Base-by-base conservation (phyloP, 2,888 invertebrate species). In the Pristionchus exspectatus region DNA sequence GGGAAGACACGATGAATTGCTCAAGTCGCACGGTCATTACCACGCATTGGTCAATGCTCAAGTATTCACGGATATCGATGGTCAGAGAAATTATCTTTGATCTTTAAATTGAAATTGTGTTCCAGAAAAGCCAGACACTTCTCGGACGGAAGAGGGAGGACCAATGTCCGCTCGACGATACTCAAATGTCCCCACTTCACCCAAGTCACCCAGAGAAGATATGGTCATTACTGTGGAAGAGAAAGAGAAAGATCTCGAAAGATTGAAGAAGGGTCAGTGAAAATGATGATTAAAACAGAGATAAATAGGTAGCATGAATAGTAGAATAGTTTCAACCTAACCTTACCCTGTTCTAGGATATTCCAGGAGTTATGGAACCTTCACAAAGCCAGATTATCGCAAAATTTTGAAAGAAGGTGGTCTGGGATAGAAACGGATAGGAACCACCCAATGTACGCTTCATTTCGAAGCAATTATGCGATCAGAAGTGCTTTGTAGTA, bases 1-100 rank as follows among this genome's bases (percentile, higher is more conserved):
- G 91, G 97, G 97, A 90, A 97, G 96, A 0, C 97, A 97, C 95
- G 93, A 96, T 0, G 96, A 97, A 92, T 96, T 97, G 0, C 95
- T 97, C 89, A 95, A 96, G 56, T 95, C 95, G 10, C 96, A 96
- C 89, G 97, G 97, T 83, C 96, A 97, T 2, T 97, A 97, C 94
- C 96, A 97, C 91, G 96, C 96, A 83, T 95, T 96, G 21, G 90
- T 92, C 38, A 89, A 88, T 72, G 74, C 90, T 21, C 90, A 90
- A 89, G 88, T 85, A 86, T 83, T 89, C 54, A 85, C 88, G 27
- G 89, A 89, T 50, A 86, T 88, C 69, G 89, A 87, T 21, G 74
- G 74, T 74, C 54, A 50, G 81, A 81, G n/a, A 77, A 24, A 0
- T 54, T n/a, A 44, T 81, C 81, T 81, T 54, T 81, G 50, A 81